Evolutionary conservation across 2,113 vertebrate genomes (phyloP).

Genomic region (Phyllostomus hastatus): DNA sequence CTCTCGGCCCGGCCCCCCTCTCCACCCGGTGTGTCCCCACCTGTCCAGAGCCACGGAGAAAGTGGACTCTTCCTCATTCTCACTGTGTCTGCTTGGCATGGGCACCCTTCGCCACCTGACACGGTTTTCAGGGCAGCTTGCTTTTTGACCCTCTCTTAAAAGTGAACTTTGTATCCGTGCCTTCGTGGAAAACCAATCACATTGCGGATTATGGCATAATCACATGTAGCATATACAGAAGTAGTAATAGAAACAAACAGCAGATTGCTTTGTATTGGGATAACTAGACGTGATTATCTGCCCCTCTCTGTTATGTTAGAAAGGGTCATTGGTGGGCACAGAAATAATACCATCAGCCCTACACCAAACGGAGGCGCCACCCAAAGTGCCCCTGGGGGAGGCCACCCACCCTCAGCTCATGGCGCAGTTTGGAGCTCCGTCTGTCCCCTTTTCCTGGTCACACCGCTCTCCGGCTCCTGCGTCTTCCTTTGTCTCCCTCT

Average conservation of each 20-base stretch:
- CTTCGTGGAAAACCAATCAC: neutral
- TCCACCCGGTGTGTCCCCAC: neutral
- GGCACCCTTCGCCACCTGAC: no score
- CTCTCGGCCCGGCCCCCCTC: neutral
- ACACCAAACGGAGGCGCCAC: fast-evolving
- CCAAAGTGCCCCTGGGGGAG: neutral
- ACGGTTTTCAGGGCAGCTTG: fast-evolving
- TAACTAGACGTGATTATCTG: neutral
- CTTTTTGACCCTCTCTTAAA: neutral
- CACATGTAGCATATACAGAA: fast-evolving
- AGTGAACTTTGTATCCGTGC: neutral
- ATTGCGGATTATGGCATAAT: no score
- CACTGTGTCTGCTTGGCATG: neutral
- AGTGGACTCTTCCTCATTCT: neutral
- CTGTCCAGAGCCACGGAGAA: fast-evolving
- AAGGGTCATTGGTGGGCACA: fast-evolving
- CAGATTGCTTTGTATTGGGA: neutral
- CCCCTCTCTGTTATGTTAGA: no score
- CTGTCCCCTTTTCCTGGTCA: neutral
- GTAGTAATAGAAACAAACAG: neutral
- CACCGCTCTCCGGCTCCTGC: neutral
- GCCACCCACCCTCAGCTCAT: neutral
- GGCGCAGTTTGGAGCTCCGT: neutral
- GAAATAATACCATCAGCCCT: neutral
- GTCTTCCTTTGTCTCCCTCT: neutral